These are phyloP conservation scores for Hemaris fuciformis DNA, from an alignment of 2,888 invertebrate genomes.

Conservation along the genomic window DNA sequence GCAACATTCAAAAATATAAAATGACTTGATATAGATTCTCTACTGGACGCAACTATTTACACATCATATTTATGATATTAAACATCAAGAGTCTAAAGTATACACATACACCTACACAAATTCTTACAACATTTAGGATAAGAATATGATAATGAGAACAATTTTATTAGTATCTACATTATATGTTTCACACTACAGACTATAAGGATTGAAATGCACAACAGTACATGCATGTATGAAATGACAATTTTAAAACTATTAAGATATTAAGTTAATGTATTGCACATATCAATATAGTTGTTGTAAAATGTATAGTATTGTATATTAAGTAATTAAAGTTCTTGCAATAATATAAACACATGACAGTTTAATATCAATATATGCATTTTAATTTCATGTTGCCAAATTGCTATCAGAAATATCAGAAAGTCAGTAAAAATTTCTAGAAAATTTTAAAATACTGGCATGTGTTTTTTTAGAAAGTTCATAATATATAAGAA, in stretches of 20 bases:
- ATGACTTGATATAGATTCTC: constrained; percentile 28
- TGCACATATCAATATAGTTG: not conserved
- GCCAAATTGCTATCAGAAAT: not conserved
- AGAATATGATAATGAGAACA: not conserved
- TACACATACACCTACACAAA: constrained; percentile 11
- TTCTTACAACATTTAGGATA: constrained; percentile 2
- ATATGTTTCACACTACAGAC: not conserved
- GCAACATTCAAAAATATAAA: constrained; percentile 35
- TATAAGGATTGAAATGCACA: not conserved
- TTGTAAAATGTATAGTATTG: constrained; percentile 7
- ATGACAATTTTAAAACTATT: not conserved
- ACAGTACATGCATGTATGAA: not conserved
- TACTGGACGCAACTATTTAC: constrained; percentile 56
- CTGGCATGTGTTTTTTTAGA: constrained; percentile 10
- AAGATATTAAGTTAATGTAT: not conserved
- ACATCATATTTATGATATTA: constrained; percentile 23
- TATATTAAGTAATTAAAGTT: not conserved
- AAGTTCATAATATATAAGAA: not conserved
- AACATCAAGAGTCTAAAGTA: constrained; percentile 19
- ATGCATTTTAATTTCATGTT: not conserved
- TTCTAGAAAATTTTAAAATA: constrained; percentile 18
- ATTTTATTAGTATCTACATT: not conserved
- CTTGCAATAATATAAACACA: not conserved
- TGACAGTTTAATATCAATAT: not conserved
- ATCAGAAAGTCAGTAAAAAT: constrained; percentile 14